phyloP scores from a whole-genome alignment of 2,888 invertebrate species.

The Pristionchus arcanus region DNA sequence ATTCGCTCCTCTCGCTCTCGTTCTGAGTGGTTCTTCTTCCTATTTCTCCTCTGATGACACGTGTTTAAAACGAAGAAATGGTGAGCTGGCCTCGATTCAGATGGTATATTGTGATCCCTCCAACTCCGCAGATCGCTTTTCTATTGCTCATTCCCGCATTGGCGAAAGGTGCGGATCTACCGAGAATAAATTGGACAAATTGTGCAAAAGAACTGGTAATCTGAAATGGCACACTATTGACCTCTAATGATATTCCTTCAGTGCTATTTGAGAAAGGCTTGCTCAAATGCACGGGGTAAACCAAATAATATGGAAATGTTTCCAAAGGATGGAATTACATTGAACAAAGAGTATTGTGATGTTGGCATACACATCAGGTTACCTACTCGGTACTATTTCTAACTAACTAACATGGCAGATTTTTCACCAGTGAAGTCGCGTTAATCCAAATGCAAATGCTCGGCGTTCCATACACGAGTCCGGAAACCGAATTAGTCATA shows the following conservation, averaged over 20 bases:
- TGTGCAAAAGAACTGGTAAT: background rate
- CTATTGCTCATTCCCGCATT: background rate
- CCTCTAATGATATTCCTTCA: too few species aligned
- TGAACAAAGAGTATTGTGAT: background rate
- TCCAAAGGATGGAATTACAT: background rate
- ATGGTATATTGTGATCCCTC: background rate
- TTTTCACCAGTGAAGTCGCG: background rate
- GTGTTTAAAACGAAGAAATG: background rate
- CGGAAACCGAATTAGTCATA: background rate
- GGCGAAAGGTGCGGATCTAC: background rate
- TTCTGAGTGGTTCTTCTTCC: conserved; percentile 14
- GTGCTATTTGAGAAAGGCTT: too few species aligned
- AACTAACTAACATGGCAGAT: background rate
- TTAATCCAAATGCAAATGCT: background rate
- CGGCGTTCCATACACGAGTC: background rate
- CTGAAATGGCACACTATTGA: too few species aligned
- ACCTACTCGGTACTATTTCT: background rate
- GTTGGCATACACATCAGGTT: background rate
- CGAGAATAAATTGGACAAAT: background rate
- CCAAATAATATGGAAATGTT: background rate
- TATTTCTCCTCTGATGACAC: background rate
- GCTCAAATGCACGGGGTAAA: background rate
- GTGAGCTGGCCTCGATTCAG: background rate
- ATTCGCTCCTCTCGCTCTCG: background rate
- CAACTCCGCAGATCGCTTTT: background rate